Evolutionary conservation across 2,113 vertebrate genomes (phyloP).

Genomic region (Jacana jacana): DNA sequence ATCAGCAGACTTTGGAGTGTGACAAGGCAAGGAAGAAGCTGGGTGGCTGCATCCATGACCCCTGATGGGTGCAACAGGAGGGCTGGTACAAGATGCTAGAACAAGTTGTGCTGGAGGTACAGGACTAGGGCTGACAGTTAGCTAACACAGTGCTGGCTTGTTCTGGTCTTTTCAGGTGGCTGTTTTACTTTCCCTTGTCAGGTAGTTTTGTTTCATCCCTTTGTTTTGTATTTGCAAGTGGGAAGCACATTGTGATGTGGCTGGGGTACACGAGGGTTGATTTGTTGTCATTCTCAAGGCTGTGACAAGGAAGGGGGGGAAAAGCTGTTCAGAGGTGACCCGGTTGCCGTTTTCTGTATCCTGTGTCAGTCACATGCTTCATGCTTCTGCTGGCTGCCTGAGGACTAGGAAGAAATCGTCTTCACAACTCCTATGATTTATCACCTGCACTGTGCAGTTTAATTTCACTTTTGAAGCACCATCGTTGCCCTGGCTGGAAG

Average conservation of each 20-base stretch:
- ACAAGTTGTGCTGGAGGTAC: too few relatives aligned
- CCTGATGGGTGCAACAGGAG: not conserved
- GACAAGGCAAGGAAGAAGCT: not conserved
- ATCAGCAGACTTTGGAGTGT: not conserved
- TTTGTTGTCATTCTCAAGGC: not conserved
- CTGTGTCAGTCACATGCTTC: not conserved
- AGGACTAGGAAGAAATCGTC: not conserved
- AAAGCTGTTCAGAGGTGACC: not conserved
- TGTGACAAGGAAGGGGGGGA: fast-evolving
- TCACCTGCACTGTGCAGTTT: not conserved
- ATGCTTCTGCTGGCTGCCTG: not conserved
- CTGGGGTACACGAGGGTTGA: not conserved
- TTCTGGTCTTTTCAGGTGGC: not conserved
- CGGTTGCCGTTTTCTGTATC: not conserved
- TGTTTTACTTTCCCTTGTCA: not conserved
- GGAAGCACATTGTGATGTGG: not conserved
- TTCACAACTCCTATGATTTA: not conserved
- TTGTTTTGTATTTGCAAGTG: not conserved
- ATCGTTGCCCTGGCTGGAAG: not conserved
- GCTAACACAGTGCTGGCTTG: not conserved
- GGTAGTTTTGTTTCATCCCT: not conserved
- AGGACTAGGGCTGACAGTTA: not conserved
- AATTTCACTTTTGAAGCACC: slow-evolving; percentile 23
- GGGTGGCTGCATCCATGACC: not conserved
- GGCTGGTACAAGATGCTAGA: not conserved